Evolutionary conservation across 2,888 invertebrate species (phyloP), one percentile per base, ranked within the genome.

Genomic region (Amblyjoppa proteus): DNA sequence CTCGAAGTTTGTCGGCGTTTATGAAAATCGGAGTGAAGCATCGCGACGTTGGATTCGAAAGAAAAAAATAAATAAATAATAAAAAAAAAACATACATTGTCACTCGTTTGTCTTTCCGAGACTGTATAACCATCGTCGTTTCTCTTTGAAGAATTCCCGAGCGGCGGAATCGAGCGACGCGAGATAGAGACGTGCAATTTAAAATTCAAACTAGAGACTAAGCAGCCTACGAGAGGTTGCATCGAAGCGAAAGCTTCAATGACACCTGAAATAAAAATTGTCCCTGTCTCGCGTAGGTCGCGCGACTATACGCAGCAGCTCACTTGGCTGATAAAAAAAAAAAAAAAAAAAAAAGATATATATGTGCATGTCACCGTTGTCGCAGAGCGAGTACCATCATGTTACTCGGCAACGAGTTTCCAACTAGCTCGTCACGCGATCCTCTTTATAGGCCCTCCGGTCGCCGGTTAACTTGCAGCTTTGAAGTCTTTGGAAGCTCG

Each of bases 351-450:
- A 41, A 64, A n/a, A 75, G 64, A 64, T 31, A 31, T 20, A 31
- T 56, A 70, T 53, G 51, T 13, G 3, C 58, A 28, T 58, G 45
- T 68, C 69, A 83, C 49, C 83, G 75, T 79, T 83, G 74, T 56
- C 78, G 73, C 66, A 71, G 45, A 61, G 76, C 73, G 78, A 75
- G 75, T 80, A 80, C 79, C 70, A 75, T 64, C 70, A 78, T 84
- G 83, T 84, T 80, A 70, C 75, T 71, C 71, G 64, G 70, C 80
- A 84, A 84, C 83, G 83, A 84, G 83, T 84, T 84, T 84, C 79
- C 75, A 84, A 84, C 83, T 84, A 71, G 75, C 70, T 80, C 75
- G 75, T 75, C 83, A 84, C 83, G 83, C 83, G 78, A 83, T 83
- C 58, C 68, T 71, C 61, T 49, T 58, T 81, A 68, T 75, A 58